Evolutionary conservation across 1,140 invertebrate species (phyloP).

Genomic region (Lutraria rhynchaena): DNA sequence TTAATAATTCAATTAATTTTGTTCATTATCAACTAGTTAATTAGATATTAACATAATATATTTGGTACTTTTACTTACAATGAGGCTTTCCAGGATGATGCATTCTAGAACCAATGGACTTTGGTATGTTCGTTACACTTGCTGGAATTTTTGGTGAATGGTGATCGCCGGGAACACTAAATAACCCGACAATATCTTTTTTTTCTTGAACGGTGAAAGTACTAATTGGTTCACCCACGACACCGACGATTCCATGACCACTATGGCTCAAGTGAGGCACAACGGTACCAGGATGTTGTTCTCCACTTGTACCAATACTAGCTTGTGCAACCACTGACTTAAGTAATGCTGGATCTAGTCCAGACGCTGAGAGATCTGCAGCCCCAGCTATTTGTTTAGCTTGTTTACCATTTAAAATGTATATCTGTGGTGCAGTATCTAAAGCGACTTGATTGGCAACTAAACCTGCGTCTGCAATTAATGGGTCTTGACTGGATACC

Average conservation of each 20-base stretch:
- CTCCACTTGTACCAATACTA: no score
- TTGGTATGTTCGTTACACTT: conserved; percentile 22
- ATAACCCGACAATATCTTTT: conserved; percentile 3
- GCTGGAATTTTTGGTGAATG: conserved; percentile 3
- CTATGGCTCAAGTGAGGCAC: not conserved
- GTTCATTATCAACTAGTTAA: no score
- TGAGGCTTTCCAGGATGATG: not conserved
- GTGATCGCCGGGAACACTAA: conserved; percentile 6
- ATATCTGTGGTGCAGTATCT: conserved; percentile 12
- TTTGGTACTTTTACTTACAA: no score
- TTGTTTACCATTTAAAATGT: conserved; percentile 5
- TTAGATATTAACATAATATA: no score
- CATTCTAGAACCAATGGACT: conserved; percentile 11
- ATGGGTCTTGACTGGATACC: not conserved
- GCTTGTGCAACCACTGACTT: no score
- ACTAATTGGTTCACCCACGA: conserved; percentile 8
- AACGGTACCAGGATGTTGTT: no score
- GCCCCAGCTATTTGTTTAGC: conserved; percentile 1
- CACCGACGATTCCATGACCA: conserved; percentile 15
- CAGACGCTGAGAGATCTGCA: not conserved
- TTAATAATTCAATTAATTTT: no score
- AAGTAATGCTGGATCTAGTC: no score
- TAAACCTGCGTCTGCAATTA: not conserved
- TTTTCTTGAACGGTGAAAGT: not conserved
- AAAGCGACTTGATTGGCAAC: no score